phyloP scores from a whole-genome alignment of 2,888 invertebrate genomes.

The Himalopsyche anomala region DNA sequence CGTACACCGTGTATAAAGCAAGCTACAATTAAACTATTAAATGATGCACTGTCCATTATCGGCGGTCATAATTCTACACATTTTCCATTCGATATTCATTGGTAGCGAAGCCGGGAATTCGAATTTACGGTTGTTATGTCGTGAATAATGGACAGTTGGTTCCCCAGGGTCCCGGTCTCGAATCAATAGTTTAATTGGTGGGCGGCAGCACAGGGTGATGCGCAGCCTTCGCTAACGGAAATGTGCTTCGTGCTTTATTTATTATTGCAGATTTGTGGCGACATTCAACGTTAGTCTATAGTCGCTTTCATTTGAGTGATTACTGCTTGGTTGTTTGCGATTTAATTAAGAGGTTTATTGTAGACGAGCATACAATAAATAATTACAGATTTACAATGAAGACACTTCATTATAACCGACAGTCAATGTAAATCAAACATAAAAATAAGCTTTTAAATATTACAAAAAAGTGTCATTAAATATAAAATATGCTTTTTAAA shows the following conservation, averaged over 20 bases:
- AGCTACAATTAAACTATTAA: neutral
- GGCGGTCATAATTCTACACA: neutral
- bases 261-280: neutral
- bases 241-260: conserved; percentile 1
- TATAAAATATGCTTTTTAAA: no score
- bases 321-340: neutral
- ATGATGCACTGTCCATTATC: neutral
- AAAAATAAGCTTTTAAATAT: no score
- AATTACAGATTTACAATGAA: no score
- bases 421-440: no score
- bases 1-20: neutral
- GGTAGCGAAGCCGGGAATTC: neutral
- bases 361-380: no score
- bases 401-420: no score
- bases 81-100: neutral
- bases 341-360: neutral
- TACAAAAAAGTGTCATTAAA: no score
- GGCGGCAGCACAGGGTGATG: neutral
- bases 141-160: conserved; percentile 25
- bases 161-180: conserved; percentile 16
- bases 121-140: conserved; percentile 27
- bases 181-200: conserved; percentile 42
- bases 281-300: neutral
- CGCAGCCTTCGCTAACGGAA: conserved; percentile 1
- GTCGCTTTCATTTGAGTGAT: neutral